Conservation (phyloP, 2,113 vertebrate genomes). For the Oenanthe melanoleuca region DNA sequence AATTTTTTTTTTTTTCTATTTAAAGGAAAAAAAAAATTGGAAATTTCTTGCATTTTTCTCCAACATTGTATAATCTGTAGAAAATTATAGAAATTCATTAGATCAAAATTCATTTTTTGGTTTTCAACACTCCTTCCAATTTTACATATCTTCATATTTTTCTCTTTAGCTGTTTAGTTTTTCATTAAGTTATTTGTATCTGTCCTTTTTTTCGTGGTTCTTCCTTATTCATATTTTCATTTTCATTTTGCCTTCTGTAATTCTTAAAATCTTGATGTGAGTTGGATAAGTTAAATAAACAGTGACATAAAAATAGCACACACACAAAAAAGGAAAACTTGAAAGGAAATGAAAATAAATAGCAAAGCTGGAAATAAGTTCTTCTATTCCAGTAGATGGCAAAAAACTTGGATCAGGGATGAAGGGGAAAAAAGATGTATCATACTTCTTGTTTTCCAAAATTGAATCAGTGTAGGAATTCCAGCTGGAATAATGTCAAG, state of each 20-base stretch:
- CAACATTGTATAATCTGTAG: not conserved
- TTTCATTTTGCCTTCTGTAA: not conserved
- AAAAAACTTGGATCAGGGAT: not conserved
- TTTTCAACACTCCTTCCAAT: not conserved
- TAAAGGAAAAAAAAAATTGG: not conserved
- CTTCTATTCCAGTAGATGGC: not conserved
- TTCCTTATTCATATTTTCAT: not conserved
- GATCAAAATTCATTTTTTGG: not conserved
- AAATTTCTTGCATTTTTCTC: not conserved
- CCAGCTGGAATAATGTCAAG: not conserved
- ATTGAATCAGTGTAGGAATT: not conserved
- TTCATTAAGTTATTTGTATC: not conserved
- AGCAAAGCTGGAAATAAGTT: constrained; percentile 11
- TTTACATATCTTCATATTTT: not conserved
- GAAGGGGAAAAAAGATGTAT: not conserved
- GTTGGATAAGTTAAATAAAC: not conserved
- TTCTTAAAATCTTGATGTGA: not conserved
- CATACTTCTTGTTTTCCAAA: not conserved
- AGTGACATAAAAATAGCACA: not conserved
- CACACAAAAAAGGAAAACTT: not conserved
- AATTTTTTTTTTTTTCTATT: not conserved
- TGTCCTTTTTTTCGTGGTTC: not conserved
- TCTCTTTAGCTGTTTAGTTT: not conserved
- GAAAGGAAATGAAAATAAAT: not conserved
- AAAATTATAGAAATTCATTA: not conserved